Percentiles rank a stretch among this genome's conserved stretches.
Conservation (phyloP, 2,113 vertebrate species). For the Chiloscyllium plagiosum region DNA sequence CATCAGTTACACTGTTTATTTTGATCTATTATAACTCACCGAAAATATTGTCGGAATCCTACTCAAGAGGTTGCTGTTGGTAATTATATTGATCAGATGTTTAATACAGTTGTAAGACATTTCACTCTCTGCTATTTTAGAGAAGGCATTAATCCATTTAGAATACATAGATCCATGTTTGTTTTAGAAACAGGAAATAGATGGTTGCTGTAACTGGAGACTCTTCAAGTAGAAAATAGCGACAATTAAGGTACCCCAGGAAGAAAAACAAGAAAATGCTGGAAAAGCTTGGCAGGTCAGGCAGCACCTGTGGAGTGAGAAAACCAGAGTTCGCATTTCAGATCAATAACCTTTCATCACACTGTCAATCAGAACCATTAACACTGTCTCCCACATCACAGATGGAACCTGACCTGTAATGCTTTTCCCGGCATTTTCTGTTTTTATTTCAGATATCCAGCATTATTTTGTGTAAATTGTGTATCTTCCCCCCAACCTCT, state of each 20-base stretch:
- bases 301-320: not conserved
- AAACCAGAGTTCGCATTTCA: not conserved
- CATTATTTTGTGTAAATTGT: not conserved
- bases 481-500: not conserved
- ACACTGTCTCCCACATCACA: not conserved
- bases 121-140: not conserved
- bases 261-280: not conserved
- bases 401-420: not conserved
- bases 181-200: not conserved
- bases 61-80: not conserved
- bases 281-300: not conserved
- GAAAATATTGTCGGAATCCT: not conserved
- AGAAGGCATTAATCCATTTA: constrained; percentile 1
- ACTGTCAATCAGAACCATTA: not conserved
- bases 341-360: not conserved
- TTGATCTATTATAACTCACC: not conserved
- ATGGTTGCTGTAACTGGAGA: not conserved
- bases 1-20: not conserved
- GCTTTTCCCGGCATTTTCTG: not conserved
- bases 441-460: not conserved
- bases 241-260: not conserved
- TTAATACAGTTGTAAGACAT: not conserved
- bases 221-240: not conserved
- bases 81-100: constrained; percentile 11
- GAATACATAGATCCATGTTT: not conserved